Evolutionary conservation across 2,888 invertebrate genomes (phyloP).

Genomic region (Coelinius sp.): DNA sequence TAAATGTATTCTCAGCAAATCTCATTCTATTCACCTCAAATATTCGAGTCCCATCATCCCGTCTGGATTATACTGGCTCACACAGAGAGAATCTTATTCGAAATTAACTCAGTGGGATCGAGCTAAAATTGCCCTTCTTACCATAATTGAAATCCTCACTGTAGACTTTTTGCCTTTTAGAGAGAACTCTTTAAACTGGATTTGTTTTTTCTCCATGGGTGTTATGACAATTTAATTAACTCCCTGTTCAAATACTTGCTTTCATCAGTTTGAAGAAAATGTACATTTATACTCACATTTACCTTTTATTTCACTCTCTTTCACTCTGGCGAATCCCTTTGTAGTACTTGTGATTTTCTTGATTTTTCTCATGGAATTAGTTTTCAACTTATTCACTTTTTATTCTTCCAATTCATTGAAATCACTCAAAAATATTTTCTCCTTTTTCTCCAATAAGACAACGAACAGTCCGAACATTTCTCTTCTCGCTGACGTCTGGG

Average conservation of each 20-base stretch:
- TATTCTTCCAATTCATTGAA: conserved; percentile 1
- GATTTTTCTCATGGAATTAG: not conserved
- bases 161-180: not conserved
- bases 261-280: not conserved
- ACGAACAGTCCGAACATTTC: conserved; percentile 39
- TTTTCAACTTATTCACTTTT: not conserved
- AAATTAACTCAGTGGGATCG: conserved; percentile 8
- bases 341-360: not conserved
- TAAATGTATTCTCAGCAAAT: not conserved
- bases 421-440: not conserved
- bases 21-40: not conserved
- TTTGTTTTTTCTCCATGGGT: not conserved
- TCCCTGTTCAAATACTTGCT: not conserved
- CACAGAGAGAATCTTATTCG: not conserved
- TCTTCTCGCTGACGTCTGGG: conserved; percentile 38
- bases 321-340: not conserved
- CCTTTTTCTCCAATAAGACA: not conserved
- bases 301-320: not conserved
- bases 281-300: not conserved
- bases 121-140: not conserved
- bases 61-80: not conserved
- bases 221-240: conserved; percentile 14
- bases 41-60: not conserved
- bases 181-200: not conserved
- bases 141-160: conserved; percentile 6